Evolutionary conservation across 2,797 vertebrate species (phyloP).

Genomic region (Pyrocephalus nanus): DNA sequence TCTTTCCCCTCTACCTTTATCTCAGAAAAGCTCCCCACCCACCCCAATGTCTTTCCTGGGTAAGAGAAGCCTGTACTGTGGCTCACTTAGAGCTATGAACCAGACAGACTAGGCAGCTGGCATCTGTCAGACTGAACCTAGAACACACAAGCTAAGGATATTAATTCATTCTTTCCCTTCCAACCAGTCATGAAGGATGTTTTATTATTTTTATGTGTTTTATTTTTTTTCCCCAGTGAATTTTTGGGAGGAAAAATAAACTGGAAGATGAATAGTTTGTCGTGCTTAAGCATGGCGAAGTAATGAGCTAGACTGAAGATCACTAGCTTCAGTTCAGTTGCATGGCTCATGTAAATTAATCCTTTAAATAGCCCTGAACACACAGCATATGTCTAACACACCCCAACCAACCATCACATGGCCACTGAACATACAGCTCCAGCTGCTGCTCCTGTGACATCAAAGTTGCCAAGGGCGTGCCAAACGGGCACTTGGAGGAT

Average conservation of each 20-base stretch:
- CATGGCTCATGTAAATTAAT: background rate
- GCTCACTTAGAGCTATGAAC: background rate
- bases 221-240: background rate
- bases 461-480: background rate
- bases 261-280: background rate
- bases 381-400: background rate
- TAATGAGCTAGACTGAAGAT: background rate
- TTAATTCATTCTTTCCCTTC: background rate
- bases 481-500: background rate
- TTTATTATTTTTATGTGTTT: background rate
- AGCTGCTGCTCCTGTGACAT: background rate
- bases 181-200: background rate
- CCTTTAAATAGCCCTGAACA: background rate
- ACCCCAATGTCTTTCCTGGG: fast-evolving
- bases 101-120: background rate
- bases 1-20: background rate
- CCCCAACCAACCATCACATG: background rate
- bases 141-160: background rate
- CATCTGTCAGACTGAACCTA: background rate
- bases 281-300: background rate
- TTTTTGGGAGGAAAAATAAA: background rate
- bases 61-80: background rate
- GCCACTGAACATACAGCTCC: background rate
- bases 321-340: background rate
- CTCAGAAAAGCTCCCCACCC: background rate